Conservation (phyloP, 2,888 invertebrate genomes). For the Lottia scabra region DNA sequence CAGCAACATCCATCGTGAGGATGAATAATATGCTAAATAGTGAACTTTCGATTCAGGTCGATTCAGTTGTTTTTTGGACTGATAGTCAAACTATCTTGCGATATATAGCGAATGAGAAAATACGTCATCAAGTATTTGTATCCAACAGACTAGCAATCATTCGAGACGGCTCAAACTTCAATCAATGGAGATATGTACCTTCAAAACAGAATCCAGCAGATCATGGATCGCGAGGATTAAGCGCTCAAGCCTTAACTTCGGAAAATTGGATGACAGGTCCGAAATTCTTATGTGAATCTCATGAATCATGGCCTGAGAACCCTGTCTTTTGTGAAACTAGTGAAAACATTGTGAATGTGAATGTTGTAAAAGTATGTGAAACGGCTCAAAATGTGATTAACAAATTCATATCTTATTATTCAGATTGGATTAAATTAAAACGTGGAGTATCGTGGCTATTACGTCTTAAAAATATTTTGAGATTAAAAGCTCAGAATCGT, state of each 20-base stretch:
- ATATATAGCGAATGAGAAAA: constrained; percentile 14
- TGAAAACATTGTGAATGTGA: not conserved
- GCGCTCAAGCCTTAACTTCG: not conserved
- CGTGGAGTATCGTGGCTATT: not conserved
- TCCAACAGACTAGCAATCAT: not conserved
- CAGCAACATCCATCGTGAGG: constrained; percentile 9
- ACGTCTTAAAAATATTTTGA: not conserved
- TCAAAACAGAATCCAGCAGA: not conserved
- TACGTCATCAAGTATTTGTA: not conserved
- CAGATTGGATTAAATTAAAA: not conserved
- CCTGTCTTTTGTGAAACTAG: not conserved
- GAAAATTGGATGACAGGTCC: too few relatives aligned
- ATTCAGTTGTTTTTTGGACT: constrained; percentile 15
- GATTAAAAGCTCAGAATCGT: not conserved
- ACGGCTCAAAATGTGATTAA: not conserved
- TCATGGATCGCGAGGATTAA: not conserved
- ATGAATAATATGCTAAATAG: constrained; percentile 9
- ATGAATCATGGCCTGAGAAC: not conserved
- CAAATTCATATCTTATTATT: not conserved
- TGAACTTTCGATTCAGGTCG: not conserved
- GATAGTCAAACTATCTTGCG: constrained; percentile 13
- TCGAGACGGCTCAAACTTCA: constrained; percentile 7
- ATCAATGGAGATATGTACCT: constrained; percentile 26
- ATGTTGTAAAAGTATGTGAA: not conserved
- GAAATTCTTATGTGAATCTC: not conserved